Evolutionary conservation across 2,797 vertebrate species (phyloP).

Genomic region (Orestias chungarensis): DNA sequence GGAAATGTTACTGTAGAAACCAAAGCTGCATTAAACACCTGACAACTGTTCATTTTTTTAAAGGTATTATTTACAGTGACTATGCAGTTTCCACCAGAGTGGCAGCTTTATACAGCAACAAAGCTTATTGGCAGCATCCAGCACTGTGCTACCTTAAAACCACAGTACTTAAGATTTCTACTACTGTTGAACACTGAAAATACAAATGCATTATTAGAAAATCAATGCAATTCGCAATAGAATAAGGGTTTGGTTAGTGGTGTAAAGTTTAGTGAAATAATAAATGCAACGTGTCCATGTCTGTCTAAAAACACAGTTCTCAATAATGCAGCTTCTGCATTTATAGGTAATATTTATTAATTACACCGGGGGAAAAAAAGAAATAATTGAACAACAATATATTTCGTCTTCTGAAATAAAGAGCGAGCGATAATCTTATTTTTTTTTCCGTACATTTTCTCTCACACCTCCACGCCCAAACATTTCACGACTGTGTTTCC

Average conservation of each 20-base stretch:
- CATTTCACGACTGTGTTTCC: conserved; percentile 15
- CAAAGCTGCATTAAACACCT: not conserved
- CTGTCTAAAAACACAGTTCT: not conserved
- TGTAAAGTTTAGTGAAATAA: not conserved
- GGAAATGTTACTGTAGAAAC: not conserved
- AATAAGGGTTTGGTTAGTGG: not conserved
- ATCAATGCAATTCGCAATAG: not conserved
- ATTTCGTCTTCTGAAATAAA: not conserved
- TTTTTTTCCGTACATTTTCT: not conserved
- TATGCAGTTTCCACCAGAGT: not conserved
- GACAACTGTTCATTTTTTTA: not conserved
- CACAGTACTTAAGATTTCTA: not conserved
- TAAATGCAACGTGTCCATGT: not conserved
- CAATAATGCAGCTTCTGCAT: not conserved
- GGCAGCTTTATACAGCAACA: not conserved
- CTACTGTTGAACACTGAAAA: not conserved
- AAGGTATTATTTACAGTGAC: not conserved
- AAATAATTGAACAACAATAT: not conserved
- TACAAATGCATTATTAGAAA: not conserved
- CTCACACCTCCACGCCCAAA: conserved; percentile 37
- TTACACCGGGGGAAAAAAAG: not conserved
- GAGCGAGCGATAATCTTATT: not conserved
- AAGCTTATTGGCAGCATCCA: no score
- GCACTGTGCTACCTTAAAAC: not conserved
- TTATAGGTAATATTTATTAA: not conserved